A percentile compares a stretch with the other conserved stretches of the same genome.
These are phyloP conservation scores for Tricholauxania praeusta DNA, from an alignment of 2,888 invertebrate genomes.

Conservation along the genomic window DNA sequence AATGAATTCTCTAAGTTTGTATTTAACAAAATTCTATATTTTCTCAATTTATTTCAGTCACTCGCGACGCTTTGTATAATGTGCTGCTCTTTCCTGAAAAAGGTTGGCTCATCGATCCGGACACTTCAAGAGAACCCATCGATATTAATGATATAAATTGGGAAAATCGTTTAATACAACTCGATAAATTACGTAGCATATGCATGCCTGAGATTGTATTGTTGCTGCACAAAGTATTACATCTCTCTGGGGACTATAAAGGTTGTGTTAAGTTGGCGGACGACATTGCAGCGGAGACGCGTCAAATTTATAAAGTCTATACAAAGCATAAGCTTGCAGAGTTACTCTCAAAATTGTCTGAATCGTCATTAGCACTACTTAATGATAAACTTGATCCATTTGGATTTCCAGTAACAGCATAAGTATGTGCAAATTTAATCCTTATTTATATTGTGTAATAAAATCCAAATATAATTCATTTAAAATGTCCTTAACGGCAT, in stretches of 20 bases:
- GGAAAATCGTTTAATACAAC: constrained; percentile 71
- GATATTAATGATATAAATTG: constrained; percentile 71
- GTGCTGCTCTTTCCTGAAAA: constrained; percentile 89
- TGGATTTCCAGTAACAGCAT: constrained; percentile 74
- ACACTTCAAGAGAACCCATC: constrained; percentile 69
- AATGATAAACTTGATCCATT: constrained; percentile 86
- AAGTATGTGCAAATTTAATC: constrained; percentile 31
- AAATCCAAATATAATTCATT: too few species aligned
- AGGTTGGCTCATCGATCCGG: constrained; percentile 88
- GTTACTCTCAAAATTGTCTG: constrained; percentile 80
- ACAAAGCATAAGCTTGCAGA: constrained; percentile 82
- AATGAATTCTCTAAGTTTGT: constrained; percentile 5
- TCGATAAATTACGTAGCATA: constrained; percentile 80
- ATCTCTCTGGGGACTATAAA: constrained; percentile 80
- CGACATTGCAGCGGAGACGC: constrained; percentile 82
- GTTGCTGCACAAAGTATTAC: constrained; percentile 83
- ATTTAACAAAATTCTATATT: constrained; percentile 2
- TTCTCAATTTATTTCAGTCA: constrained; percentile 69
- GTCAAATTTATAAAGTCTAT: constrained; percentile 85
- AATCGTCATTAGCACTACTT: constrained; percentile 81
- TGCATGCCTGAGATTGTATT: constrained; percentile 88
- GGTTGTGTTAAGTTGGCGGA: constrained; percentile 84
- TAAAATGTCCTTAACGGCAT: too few species aligned
- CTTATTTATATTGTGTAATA: too few species aligned
- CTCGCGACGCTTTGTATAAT: constrained; percentile 85